phyloP scores from a whole-genome alignment of 2,797 vertebrate species.

The Triplophysa bombifrons region DNA sequence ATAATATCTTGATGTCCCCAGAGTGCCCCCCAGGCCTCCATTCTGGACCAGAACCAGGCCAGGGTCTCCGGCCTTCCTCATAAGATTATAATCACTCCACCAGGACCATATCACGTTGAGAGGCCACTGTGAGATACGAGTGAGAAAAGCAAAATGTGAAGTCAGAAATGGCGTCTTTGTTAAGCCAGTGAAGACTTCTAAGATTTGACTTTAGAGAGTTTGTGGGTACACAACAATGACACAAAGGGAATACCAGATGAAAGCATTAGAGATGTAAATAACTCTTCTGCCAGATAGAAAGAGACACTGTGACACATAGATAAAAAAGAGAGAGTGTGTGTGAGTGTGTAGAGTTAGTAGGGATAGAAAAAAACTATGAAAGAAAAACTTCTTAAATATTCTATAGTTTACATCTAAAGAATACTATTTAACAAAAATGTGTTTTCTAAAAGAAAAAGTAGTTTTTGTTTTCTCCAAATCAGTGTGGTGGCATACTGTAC shows the following conservation, averaged over 20 bases:
- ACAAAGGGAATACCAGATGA: conserved; percentile 81
- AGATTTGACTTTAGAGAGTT: conserved; percentile 62
- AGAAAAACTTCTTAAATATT: too few species aligned
- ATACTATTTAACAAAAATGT: too few species aligned
- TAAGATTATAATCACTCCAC: conserved; percentile 57
- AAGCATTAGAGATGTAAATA: conserved; percentile 77
- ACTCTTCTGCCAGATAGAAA: conserved; percentile 61
- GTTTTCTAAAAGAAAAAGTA: too few species aligned
- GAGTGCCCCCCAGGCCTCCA: conserved; percentile 57
- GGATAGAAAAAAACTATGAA: background rate
- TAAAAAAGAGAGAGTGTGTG: conserved; percentile 4
- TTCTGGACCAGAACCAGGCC: conserved; percentile 51
- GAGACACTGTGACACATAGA: conserved; percentile 26
- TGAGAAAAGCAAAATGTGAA: conserved; percentile 47
- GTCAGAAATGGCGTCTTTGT: conserved; percentile 61
- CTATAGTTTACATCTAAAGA: too few species aligned
- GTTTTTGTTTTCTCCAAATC: background rate
- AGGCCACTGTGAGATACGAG: conserved; percentile 41
- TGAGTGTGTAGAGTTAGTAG: background rate
- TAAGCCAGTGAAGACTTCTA: conserved; percentile 63
- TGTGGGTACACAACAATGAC: conserved; percentile 72
- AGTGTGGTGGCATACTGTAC: background rate
- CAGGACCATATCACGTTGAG: conserved; percentile 61
- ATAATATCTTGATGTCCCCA: conserved; percentile 79
- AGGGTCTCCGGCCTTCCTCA: conserved; percentile 31